Evolutionary conservation across 2,797 vertebrate genomes (phyloP).

Genomic region (Phyllotis vaccarum): DNA sequence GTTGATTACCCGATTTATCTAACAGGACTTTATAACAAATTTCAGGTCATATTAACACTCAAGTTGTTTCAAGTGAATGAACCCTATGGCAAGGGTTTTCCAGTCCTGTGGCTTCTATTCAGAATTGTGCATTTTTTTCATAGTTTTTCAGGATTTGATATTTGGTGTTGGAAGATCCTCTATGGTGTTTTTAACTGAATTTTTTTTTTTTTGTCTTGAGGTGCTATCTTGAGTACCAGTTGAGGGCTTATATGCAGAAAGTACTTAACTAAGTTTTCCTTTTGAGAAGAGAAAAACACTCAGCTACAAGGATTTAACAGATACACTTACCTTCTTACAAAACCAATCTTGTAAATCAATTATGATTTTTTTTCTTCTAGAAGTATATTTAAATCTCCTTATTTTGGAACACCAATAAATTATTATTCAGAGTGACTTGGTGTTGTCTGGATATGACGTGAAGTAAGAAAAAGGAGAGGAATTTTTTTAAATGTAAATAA

Average conservation of each 20-base stretch:
- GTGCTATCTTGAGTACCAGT: not conserved
- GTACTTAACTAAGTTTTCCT: conserved; percentile 28
- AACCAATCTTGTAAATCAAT: conserved; percentile 36
- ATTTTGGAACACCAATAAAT: conserved; percentile 38
- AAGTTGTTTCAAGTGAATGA: conserved; percentile 40
- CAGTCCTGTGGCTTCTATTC: not conserved
- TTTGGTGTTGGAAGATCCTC: conserved; percentile 48
- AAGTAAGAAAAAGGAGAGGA: conserved; percentile 42
- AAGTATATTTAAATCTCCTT: conserved; percentile 53
- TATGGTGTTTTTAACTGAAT: conserved; percentile 3
- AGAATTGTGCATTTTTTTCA: conserved; percentile 44
- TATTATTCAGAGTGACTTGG: conserved; percentile 18
- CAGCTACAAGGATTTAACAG: conserved; percentile 33
- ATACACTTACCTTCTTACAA: conserved; percentile 9
- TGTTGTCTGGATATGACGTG: not conserved
- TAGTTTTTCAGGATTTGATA: conserved; percentile 37
- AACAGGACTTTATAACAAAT: conserved; percentile 23
- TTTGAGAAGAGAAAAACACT: conserved; percentile 51
- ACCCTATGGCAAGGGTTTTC: not conserved
- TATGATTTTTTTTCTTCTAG: not conserved
- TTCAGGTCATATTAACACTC: conserved; percentile 14
- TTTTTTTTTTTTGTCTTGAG: conserved; percentile 59
- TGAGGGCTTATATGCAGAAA: conserved; percentile 45
- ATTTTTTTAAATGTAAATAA: conserved; percentile 33
- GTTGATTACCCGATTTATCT: not conserved